Percentiles rank a stretch among this genome's conserved stretches.
Evolutionary conservation across 2,888 invertebrate genomes (phyloP).

Genomic region (Oegoconia quadripuncta): DNA sequence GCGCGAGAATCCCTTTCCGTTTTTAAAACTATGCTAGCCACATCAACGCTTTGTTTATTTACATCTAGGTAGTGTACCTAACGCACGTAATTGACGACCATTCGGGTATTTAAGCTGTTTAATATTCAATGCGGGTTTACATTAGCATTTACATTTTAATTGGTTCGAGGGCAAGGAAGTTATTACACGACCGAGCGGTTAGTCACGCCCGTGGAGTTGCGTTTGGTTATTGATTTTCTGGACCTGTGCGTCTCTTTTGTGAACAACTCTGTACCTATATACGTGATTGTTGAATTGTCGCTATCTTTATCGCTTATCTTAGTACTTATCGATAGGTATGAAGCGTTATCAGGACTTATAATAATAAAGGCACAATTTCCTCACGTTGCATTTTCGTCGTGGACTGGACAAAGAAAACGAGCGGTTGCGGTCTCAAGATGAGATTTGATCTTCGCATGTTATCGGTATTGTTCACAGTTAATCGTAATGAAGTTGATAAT

Average conservation of each 20-base stretch:
- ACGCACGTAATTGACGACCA: constrained; percentile 19
- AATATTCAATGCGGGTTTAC: constrained; percentile 17
- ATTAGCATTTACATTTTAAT: constrained; percentile 19
- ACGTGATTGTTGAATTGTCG: background rate
- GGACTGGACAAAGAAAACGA: no score
- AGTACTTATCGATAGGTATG: no score
- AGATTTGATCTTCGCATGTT: no score
- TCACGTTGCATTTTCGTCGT: no score
- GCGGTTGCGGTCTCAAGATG: no score
- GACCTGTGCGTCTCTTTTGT: constrained; percentile 1
- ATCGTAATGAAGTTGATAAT: no score
- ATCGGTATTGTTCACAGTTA: no score
- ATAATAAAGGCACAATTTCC: no score
- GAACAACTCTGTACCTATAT: background rate
- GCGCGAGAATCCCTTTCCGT: constrained; percentile 24
- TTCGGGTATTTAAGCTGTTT: constrained; percentile 11
- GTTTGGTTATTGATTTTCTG: constrained; percentile 18
- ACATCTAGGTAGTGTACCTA: constrained; percentile 33
- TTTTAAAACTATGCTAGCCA: constrained; percentile 10
- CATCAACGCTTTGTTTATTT: constrained; percentile 45
- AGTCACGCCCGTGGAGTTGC: constrained; percentile 9
- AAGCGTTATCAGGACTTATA: no score
- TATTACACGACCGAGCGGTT: constrained; percentile 6
- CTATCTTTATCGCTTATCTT: no score
- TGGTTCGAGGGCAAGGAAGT: constrained; percentile 14